Evolutionary conservation across 1,140 invertebrate species (phyloP), one percentile per base, ranked within the genome.

Genomic region (Coenobita brevimanus): DNA sequence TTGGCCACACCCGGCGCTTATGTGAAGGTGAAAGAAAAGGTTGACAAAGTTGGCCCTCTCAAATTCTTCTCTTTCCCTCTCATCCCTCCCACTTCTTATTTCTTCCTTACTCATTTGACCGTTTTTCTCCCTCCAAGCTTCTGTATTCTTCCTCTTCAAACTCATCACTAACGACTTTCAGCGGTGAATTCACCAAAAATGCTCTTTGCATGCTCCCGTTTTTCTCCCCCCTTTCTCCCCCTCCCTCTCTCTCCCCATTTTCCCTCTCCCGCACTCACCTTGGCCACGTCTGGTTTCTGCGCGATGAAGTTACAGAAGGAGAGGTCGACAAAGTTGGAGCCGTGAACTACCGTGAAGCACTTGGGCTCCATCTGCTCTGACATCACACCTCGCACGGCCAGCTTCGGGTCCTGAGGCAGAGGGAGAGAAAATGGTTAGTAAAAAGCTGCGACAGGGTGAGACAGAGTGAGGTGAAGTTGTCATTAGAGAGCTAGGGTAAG

Each of bases 261-360:
- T 13, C 27, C 21, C 27, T 30, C 67, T 71, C 36, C 3, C 24
- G 3, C 10, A 46, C 67, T 36, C 62, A 85, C 82, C 82, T 85
- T 85, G 21, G 82, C 82, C 4, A 76, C 60, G 15, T 85, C 82
- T 0, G 82, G 82, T 36, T 75, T 85, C 50, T 75, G 82, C n/a
- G 82, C 82, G 17, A 85, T 64, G 71, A 85, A 85, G 71, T 85
- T 85, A 27, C 71, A 62, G 71, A 43, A 85, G n/a, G 64, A 73
- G 50, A 85, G 46, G 36, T 85, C 82, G 10, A 85, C 82, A 71
- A 85, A 85, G 50, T 38, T 85, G 21, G 54, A 54, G 2, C 82
- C 82, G 30, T 84, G 50, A 10, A 85, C 82, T 0, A 85, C 54
- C 2, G 82, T 85, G 50, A 85, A 64, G 27, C 82, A 57, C 50